Evolutionary conservation across 2,797 vertebrate genomes (phyloP).

Genomic region (Urosaurus nigricauda): DNA sequence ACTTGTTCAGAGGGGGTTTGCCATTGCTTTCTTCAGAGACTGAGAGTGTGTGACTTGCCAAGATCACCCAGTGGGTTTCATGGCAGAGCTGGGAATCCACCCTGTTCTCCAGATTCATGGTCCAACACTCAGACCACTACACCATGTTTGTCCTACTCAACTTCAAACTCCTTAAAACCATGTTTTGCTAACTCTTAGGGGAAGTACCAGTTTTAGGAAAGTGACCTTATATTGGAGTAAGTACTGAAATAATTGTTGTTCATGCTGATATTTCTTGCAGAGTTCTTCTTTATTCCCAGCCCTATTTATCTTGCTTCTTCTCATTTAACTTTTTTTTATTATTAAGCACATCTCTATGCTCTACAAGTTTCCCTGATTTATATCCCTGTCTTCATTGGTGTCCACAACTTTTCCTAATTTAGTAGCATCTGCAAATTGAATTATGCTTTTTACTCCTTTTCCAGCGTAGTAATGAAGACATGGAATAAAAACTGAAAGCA

Average conservation of each 20-base stretch:
- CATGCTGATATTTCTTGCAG: background rate
- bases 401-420: slow-evolving; percentile 6
- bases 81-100: too few relatives aligned
- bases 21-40: too few relatives aligned
- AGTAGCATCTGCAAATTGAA: background rate
- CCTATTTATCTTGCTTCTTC: slow-evolving; percentile 23
- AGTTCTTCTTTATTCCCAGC: slow-evolving; percentile 7
- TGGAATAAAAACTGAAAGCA: slow-evolving; percentile 8
- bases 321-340: background rate
- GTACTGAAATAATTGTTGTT: background rate
- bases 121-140: too few relatives aligned
- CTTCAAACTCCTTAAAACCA: background rate
- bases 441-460: slow-evolving; percentile 6
- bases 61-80: too few relatives aligned
- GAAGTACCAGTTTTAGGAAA: background rate
- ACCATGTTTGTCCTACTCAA: background rate
- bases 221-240: too few relatives aligned
- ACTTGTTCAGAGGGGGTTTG: too few relatives aligned
- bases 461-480: slow-evolving; percentile 7
- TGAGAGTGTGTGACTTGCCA: too few relatives aligned
- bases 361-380: slow-evolving; percentile 16
- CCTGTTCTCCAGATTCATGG: too few relatives aligned
- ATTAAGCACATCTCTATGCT: slow-evolving; percentile 2
- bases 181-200: background rate
- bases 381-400: background rate